Percentiles rank a stretch among this genome's conserved stretches.
These are phyloP conservation scores for Falco biarmicus DNA, from an alignment of 2,797 vertebrate genomes.

Conservation along the genomic window DNA sequence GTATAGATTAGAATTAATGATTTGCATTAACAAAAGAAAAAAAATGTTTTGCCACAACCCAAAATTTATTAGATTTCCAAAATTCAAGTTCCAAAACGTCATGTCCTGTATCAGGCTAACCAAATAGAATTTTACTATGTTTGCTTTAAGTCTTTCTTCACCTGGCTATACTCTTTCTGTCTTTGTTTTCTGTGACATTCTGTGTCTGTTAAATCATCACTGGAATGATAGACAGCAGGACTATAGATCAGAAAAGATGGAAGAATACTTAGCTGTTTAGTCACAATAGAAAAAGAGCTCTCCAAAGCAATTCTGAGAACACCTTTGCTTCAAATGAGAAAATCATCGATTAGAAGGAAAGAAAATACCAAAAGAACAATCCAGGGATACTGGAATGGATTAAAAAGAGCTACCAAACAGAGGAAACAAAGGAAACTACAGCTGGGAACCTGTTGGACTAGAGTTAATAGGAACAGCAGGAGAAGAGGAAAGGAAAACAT, in stretches of 20 bases:
- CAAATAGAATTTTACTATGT: neutral
- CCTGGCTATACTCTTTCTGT: neutral
- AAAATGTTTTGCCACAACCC: neutral
- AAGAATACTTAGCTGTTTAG: slow-evolving; percentile 37
- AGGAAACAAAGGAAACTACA: slow-evolving; percentile 70
- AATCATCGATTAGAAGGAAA: slow-evolving; percentile 63
- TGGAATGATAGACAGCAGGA: slow-evolving; percentile 16
- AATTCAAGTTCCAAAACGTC: neutral
- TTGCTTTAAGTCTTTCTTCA: neutral
- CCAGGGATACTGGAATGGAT: slow-evolving; percentile 16
- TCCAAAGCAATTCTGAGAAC: slow-evolving; percentile 14
- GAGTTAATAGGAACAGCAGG: slow-evolving; percentile 71
- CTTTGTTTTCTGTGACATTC: neutral
- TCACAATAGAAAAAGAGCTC: slow-evolving; percentile 36
- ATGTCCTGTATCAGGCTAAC: neutral
- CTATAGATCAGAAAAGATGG: slow-evolving; percentile 21
- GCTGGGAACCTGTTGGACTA: slow-evolving; percentile 64
- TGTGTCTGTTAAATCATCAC: slow-evolving; percentile 21
- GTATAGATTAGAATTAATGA: neutral
- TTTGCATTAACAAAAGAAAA: neutral
- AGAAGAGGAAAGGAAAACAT: slow-evolving; percentile 57
- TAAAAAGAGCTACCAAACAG: slow-evolving; percentile 57
- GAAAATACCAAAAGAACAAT: slow-evolving; percentile 44
- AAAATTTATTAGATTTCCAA: neutral
- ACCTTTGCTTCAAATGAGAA: slow-evolving; percentile 61